Base-by-base conservation (phyloP, 92 coral and sea anemone genomes). In the Pocillopora grandis region DNA sequence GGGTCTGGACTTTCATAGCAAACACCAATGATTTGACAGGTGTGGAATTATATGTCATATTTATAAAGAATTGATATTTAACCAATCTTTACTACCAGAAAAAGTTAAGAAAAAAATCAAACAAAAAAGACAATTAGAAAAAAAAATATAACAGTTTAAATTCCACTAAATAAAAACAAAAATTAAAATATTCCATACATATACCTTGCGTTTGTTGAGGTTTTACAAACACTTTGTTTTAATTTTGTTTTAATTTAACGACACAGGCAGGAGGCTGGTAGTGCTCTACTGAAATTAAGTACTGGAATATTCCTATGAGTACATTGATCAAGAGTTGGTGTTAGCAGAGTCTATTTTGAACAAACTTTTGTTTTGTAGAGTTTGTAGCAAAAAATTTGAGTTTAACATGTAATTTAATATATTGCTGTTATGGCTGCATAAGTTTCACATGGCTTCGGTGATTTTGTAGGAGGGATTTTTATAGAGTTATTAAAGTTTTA, bases 171-270 rank as follows among this genome's bases (percentile, higher is more conserved):
- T 15, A 75, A 55, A 75, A 27, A 36, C 58, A 69, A 35, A 3
- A 69, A 19, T 23, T 33, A 71, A 76, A 56, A 49, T 70, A 69
- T 70, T 59, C 2, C 42, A 49, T 55, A 56, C 12, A 13, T 68
- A 58, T 70, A 60, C 77, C 85, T 81, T 71, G 59, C 77, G 77
- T 81, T 81, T 81, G 62, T 58, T 60, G 77, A 81, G 85, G 77
- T 59, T 59, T 0, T 14, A 4, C 18, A n/a, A 55, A 36, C n/a
- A 17, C 20, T 31, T 3, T 3, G 60, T 58, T 80, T 35, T 70
- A 21, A 10, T 68, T 66, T 80, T 55, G 52, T 27, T 80, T 59
- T 68, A 67, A 80, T 56, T 70, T 11, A 76, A 14, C 33, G 1
- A 69, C 15, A 56, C 18, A 49, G 20, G 77, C 10, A 68, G 77